Conservation (phyloP, 2,888 invertebrate species). For the Tridacna crocea region DNA sequence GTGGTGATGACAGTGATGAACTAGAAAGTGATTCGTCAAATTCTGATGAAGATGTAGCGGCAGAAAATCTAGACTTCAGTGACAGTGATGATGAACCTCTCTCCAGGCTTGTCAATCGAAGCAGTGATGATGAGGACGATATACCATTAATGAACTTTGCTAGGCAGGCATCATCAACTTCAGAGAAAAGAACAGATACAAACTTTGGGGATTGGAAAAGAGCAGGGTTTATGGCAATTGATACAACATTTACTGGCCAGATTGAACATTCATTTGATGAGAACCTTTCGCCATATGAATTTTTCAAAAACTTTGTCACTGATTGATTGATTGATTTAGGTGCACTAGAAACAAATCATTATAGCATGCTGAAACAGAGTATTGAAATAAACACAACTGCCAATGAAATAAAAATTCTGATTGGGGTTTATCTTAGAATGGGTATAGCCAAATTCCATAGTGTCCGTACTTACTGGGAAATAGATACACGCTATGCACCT, state of each 20-base stretch:
- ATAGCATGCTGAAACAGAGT: neutral
- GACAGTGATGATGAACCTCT: neutral
- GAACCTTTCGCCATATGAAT: neutral
- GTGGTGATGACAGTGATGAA: no score
- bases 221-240: neutral
- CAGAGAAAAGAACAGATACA: neutral
- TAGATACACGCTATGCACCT: neutral
- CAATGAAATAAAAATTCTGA: no score
- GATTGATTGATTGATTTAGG: neutral
- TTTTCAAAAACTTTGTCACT: neutral
- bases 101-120: no score
- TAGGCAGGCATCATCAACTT: neutral
- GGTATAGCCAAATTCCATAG: neutral
- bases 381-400: neutral
- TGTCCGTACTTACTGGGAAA: neutral
- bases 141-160: neutral
- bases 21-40: neutral
- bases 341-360: neutral
- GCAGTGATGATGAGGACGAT: neutral
- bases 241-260: neutral
- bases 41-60: neutral
- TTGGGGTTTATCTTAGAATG: no score
- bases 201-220: neutral
- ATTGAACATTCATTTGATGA: neutral
- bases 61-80: no score